Conservation (phyloP, 1,140 invertebrate genomes). For the Medauroidea extradentata region DNA sequence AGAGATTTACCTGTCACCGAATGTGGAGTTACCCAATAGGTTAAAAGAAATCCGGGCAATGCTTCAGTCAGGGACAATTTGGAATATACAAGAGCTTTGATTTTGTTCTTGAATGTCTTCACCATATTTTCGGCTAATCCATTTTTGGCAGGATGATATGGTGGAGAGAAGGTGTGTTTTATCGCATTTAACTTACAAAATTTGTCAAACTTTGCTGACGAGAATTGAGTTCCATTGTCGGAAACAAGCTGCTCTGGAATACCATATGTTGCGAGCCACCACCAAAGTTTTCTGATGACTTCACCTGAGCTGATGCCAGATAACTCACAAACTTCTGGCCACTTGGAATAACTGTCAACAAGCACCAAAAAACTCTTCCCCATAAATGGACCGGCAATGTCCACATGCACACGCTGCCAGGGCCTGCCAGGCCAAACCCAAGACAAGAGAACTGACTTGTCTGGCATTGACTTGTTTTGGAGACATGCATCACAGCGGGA, state of each 20-base stretch:
- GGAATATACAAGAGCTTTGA: background rate
- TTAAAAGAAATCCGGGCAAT: background rate
- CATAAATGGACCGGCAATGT: slow-evolving; percentile 21
- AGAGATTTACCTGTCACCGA: background rate
- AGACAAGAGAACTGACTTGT: background rate
- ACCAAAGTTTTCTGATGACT: slow-evolving; percentile 25
- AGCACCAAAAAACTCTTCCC: slow-evolving; percentile 23
- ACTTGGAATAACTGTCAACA: slow-evolving; percentile 29
- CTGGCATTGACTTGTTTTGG: background rate
- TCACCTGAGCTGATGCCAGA: slow-evolving; percentile 12
- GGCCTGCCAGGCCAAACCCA: background rate
- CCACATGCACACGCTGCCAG: slow-evolving; percentile 21
- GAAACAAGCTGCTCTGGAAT: slow-evolving; percentile 35
- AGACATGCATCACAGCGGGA: background rate
- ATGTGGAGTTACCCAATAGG: background rate
- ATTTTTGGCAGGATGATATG: slow-evolving; percentile 21
- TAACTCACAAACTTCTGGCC: slow-evolving; percentile 14
- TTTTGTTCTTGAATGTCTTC: slow-evolving; percentile 18
- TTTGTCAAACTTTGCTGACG: slow-evolving; percentile 33
- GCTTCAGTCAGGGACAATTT: background rate
- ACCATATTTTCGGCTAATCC: slow-evolving; percentile 25
- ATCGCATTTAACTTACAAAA: slow-evolving; percentile 32
- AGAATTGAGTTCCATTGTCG: slow-evolving; percentile 41
- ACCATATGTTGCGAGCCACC: slow-evolving; percentile 35
- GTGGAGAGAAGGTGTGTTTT: slow-evolving; percentile 23